Conservation (phyloP, 35 echinoderm and acorn worm species). For the Strongylocentrotus purpuratus region DNA sequence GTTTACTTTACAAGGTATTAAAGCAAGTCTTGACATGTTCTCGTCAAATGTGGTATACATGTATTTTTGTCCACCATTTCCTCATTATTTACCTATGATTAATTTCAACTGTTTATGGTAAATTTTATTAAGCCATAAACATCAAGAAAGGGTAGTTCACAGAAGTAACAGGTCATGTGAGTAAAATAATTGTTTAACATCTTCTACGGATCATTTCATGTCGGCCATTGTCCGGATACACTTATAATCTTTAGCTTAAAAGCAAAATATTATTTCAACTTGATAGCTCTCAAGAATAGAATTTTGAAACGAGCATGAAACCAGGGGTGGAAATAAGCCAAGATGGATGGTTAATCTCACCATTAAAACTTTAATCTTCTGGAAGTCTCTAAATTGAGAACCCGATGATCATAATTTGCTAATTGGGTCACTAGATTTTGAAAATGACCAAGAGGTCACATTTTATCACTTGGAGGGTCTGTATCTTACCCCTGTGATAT, state of each 20-base stretch:
- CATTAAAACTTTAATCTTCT: constrained; percentile 14
- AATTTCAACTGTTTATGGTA: too few species aligned
- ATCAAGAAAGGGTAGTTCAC: too few species aligned
- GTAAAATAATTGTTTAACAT: neutral
- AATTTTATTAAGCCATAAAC: too few species aligned
- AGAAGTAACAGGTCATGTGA: too few species aligned
- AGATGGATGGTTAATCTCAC: neutral
- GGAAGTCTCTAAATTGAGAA: neutral
- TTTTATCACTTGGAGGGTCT: neutral
- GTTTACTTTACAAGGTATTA: neutral
- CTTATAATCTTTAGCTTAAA: neutral
- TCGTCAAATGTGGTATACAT: too few species aligned
- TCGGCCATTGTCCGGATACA: neutral
- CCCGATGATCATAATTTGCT: neutral
- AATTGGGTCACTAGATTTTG: neutral
- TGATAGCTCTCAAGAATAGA: neutral
- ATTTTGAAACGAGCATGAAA: neutral
- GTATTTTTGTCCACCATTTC: too few species aligned
- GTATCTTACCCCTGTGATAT: neutral
- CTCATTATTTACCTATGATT: too few species aligned
- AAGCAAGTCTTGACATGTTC: neutral
- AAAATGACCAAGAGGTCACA: neutral
- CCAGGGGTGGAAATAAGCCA: neutral
- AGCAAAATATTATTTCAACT: neutral
- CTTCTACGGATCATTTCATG: neutral